Percentiles rank a stretch among this genome's conserved stretches.
Evolutionary conservation across 2,797 vertebrate genomes (phyloP).

Genomic region (Bucorvus abyssinicus): DNA sequence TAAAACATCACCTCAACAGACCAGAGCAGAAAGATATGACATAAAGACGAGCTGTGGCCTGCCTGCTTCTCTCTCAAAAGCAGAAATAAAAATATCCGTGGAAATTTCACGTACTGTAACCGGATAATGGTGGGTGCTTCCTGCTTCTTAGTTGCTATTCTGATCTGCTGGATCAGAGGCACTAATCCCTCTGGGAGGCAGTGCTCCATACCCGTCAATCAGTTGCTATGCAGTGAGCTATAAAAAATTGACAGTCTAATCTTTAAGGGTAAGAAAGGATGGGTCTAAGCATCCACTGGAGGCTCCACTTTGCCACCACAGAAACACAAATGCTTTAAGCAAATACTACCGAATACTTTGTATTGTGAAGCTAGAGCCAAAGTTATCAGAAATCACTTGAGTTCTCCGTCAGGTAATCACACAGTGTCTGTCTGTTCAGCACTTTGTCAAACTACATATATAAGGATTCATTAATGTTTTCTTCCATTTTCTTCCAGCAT

Average conservation of each 20-base stretch:
- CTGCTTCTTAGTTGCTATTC: background rate
- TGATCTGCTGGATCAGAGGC: slow-evolving; percentile 15
- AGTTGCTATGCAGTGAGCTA: background rate
- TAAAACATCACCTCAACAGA: background rate
- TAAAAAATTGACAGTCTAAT: background rate
- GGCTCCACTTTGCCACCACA: background rate
- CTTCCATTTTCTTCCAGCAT: background rate
- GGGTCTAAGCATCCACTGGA: background rate
- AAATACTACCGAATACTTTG: background rate
- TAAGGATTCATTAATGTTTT: background rate
- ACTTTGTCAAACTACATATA: background rate
- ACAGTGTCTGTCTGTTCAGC: background rate
- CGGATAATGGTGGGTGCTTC: background rate
- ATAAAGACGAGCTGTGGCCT: background rate
- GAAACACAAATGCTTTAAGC: background rate
- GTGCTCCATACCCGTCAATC: background rate
- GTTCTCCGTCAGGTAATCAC: background rate
- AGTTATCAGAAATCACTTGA: background rate
- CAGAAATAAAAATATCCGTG: background rate
- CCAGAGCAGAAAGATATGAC: background rate
- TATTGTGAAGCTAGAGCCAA: background rate
- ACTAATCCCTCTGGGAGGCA: background rate
- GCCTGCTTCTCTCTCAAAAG: background rate
- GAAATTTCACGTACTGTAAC: background rate
- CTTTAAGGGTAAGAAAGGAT: background rate